phyloP scores from a whole-genome alignment of 2,113 vertebrate species.

The Syngnathus floridae region DNA sequence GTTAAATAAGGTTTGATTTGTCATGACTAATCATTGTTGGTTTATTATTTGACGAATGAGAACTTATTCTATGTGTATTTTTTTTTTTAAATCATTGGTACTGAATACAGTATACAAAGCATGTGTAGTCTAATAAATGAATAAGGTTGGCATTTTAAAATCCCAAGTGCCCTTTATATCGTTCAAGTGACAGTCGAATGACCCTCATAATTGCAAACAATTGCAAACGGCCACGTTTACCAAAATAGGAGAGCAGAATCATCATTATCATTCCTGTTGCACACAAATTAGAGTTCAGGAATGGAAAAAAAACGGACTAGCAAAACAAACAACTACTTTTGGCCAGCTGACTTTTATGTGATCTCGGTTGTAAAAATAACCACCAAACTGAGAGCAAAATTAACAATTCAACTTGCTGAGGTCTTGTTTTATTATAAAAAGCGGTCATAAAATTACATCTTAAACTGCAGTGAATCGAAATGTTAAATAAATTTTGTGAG shows the following conservation, averaged over 20 bases:
- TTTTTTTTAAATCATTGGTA: too few species aligned
- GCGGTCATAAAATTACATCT: not conserved
- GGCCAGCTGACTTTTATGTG: conserved; percentile 18
- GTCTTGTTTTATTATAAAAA: conserved; percentile 4
- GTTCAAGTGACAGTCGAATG: not conserved
- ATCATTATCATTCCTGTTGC: conserved; percentile 16
- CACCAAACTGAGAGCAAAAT: not conserved
- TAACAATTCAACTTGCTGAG: conserved; percentile 4
- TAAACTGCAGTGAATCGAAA: not conserved
- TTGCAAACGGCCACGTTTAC: conserved; percentile 19
- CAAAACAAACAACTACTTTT: conserved; percentile 5
- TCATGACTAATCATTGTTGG: not conserved
- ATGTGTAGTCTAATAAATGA: not conserved
- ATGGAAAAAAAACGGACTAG: conserved; percentile 4
- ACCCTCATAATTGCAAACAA: conserved; percentile 21
- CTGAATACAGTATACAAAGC: too few species aligned
- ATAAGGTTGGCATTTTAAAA: not conserved
- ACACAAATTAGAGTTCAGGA: conserved; percentile 13
- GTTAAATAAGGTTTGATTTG: conserved; percentile 20
- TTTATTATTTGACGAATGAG: not conserved
- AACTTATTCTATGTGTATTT: not conserved
- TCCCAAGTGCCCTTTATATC: not conserved
- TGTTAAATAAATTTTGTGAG: not conserved
- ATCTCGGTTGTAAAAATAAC: not conserved
- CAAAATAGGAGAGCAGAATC: conserved; percentile 21